Conservation (phyloP, 2,888 invertebrate species). For the Leptinotarsa rubiginosa region DNA sequence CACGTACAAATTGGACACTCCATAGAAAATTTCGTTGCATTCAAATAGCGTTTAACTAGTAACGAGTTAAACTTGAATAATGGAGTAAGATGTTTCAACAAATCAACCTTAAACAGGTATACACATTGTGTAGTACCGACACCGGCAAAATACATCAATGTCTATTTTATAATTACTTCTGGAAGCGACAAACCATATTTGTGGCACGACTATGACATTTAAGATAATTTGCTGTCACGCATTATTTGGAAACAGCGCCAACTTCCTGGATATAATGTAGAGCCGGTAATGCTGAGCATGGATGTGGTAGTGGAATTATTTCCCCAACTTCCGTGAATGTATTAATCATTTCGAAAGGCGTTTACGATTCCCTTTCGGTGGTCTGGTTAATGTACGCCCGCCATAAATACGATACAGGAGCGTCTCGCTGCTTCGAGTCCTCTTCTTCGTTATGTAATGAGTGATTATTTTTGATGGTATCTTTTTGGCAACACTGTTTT, state of each 20-base stretch:
- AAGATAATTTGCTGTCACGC: slow-evolving; percentile 51
- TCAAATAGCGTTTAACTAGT: too few relatives aligned
- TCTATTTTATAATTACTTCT: slow-evolving; percentile 24
- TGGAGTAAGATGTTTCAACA: neutral
- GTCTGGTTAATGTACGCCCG: slow-evolving; percentile 38
- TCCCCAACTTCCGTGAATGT: slow-evolving; percentile 53
- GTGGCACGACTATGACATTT: slow-evolving; percentile 28
- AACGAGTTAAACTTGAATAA: neutral
- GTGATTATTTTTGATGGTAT: too few relatives aligned
- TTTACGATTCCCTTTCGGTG: slow-evolving; percentile 45
- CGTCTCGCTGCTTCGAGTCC: neutral
- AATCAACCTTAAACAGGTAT: neutral
- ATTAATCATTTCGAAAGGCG: slow-evolving; percentile 54
- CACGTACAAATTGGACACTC: too few relatives aligned
- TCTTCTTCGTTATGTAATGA: neutral
- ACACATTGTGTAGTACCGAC: neutral
- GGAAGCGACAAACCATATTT: slow-evolving; percentile 16
- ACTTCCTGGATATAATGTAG: slow-evolving; percentile 52
- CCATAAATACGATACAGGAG: slow-evolving; percentile 28
- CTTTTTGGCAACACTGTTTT: too few relatives aligned
- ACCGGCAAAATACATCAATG: slow-evolving; percentile 5
- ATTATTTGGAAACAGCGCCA: slow-evolving; percentile 46
- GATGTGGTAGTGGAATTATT: slow-evolving; percentile 48
- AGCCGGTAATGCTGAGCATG: slow-evolving; percentile 43
- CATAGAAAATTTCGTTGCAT: too few relatives aligned